phyloP scores from a whole-genome alignment of 2,888 invertebrate genomes.

The Entomobrya multifasciata region DNA sequence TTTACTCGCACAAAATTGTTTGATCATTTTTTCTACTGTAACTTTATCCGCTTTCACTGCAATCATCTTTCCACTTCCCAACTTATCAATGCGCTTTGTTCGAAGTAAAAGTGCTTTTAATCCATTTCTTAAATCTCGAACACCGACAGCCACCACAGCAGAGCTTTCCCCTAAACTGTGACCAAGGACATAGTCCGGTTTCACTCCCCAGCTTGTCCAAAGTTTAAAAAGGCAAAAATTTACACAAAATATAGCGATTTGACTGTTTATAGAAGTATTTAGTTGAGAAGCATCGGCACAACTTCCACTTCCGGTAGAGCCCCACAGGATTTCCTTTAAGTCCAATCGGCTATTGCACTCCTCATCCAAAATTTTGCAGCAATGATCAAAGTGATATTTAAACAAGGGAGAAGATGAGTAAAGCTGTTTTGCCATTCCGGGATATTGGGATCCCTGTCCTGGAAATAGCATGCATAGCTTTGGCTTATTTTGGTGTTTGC shows the following conservation, averaged over 20 bases:
- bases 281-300: slow-evolving; percentile 24
- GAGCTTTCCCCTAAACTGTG: slow-evolving; percentile 72
- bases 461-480: slow-evolving; percentile 64
- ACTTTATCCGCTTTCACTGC: slow-evolving; percentile 9
- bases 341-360: neutral
- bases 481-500: neutral
- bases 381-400: slow-evolving; percentile 41
- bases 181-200: slow-evolving; percentile 67
- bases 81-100: slow-evolving; percentile 37
- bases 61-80: slow-evolving; percentile 43
- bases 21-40: neutral
- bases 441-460: slow-evolving; percentile 62
- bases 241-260: slow-evolving; percentile 65
- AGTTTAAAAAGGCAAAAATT: slow-evolving; percentile 56
- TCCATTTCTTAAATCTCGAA: slow-evolving; percentile 54
- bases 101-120: slow-evolving; percentile 61
- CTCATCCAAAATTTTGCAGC: slow-evolving; percentile 18
- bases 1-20: neutral
- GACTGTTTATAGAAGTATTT: slow-evolving; percentile 61
- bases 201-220: slow-evolving; percentile 65
- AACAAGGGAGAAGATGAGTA: slow-evolving; percentile 55
- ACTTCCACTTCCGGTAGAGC: neutral
- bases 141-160: slow-evolving; percentile 61
- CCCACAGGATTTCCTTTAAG: slow-evolving; percentile 25
- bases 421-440: slow-evolving; percentile 55